Conservation (phyloP, 2,113 vertebrate species). For the Mixornis gularis region DNA sequence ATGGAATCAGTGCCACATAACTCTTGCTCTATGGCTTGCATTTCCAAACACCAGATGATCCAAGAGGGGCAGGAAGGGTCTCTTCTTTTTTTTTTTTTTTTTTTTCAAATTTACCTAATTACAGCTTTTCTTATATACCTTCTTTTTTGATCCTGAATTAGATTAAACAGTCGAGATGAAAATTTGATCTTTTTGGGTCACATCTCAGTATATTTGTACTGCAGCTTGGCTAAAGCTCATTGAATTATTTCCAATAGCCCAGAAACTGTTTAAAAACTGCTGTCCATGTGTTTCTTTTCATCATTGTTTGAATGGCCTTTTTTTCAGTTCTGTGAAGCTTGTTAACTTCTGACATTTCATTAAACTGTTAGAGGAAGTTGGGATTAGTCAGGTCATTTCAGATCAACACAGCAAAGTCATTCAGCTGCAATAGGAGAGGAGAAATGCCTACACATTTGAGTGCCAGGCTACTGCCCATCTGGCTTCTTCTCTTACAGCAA, state of each 20-base stretch:
- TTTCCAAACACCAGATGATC: neutral
- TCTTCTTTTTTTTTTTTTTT: neutral
- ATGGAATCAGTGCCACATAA: neutral
- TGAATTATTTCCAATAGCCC: conserved; percentile 47
- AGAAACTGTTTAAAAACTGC: conserved; percentile 51
- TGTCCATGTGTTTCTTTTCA: conserved; percentile 61
- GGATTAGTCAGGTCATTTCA: conserved; percentile 58
- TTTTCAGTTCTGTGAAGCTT: conserved; percentile 19
- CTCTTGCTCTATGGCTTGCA: neutral
- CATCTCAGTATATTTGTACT: conserved; percentile 22
- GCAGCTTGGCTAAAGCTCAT: conserved; percentile 26
- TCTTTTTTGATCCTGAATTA: neutral
- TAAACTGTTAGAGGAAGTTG: conserved; percentile 59
- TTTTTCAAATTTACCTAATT: neutral
- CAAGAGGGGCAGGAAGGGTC: neutral
- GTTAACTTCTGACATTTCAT: conserved; percentile 55
- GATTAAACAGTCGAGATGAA: neutral
- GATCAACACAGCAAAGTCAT: conserved; percentile 45
- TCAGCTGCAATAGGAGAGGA: conserved; percentile 23
- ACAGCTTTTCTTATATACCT: neutral
- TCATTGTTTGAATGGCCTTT: conserved; percentile 55
- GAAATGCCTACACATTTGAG: neutral
- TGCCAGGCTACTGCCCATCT: conserved; percentile 1
- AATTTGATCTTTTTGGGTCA: neutral
- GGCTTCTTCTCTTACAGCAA: neutral